A percentile compares a stretch with the other conserved stretches of the same genome.
phyloP scores from a whole-genome alignment of 2,888 invertebrate species.

The Drosophila leonis region DNA sequence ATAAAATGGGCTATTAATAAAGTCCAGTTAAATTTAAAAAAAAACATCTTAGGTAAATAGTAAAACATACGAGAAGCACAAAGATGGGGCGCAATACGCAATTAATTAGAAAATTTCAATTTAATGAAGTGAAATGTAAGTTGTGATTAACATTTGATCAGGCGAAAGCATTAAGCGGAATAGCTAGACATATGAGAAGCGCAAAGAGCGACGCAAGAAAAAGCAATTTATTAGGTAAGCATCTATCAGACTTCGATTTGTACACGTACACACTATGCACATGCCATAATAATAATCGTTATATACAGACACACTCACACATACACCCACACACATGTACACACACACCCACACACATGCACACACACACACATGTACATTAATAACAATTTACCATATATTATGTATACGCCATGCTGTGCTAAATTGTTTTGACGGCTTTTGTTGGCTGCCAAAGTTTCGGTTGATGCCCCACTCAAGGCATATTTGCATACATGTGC shows the following conservation, averaged over 20 bases:
- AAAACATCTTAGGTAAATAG: not conserved
- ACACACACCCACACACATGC: not conserved
- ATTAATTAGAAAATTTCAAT: not conserved
- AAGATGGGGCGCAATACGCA: not conserved
- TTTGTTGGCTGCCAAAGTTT: conserved; percentile 33
- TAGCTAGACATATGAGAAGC: not conserved
- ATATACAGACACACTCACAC: not conserved
- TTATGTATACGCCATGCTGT: conserved; percentile 67
- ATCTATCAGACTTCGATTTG: not conserved
- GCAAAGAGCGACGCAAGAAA: not conserved
- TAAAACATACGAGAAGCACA: no score
- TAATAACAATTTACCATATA: conserved; percentile 56
- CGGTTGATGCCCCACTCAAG: conserved; percentile 12
- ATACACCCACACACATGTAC: not conserved
- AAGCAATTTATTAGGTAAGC: not conserved
- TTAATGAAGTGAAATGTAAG: not conserved
- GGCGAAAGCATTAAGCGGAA: not conserved
- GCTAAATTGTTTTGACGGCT: conserved; percentile 61
- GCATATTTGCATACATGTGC: conserved; percentile 58
- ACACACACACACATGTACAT: conserved; percentile 31
- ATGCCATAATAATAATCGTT: conserved; percentile 1
- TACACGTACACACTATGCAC: not conserved
- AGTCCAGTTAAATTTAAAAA: no score
- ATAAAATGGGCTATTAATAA: no score
- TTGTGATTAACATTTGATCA: not conserved